These are phyloP conservation scores for Dendrocincla tyrannina DNA, from an alignment of 2,797 vertebrate species.

Conservation along the genomic window DNA sequence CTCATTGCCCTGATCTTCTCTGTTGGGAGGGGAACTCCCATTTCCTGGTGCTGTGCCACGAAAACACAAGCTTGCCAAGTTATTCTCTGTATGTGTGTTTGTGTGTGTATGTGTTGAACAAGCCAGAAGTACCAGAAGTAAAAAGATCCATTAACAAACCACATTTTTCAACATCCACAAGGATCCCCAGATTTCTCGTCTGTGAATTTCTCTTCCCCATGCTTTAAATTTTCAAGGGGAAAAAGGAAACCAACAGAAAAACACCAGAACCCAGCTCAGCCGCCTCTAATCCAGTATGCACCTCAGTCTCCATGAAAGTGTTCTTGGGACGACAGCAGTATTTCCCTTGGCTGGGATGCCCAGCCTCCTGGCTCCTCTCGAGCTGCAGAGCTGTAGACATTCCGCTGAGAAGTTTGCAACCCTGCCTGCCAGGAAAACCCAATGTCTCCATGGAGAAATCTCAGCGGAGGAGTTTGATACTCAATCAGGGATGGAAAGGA, in stretches of 20 bases:
- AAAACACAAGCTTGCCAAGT: constrained; percentile 23
- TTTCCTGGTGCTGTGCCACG: constrained; percentile 33
- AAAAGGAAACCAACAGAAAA: neutral
- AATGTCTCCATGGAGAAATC: constrained; percentile 67
- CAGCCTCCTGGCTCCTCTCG: constrained; percentile 70
- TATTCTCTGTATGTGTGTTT: constrained; percentile 19
- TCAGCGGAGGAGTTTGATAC: constrained; percentile 27
- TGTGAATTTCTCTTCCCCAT: neutral
- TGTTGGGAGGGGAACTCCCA: constrained; percentile 51
- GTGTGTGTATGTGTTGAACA: neutral
- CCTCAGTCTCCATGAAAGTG: constrained; percentile 58
- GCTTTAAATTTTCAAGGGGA: neutral
- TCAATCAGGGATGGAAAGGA: constrained; percentile 43
- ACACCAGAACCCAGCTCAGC: neutral
- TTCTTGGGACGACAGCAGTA: constrained; percentile 68
- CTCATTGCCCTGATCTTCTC: constrained; percentile 65
- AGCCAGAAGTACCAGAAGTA: constrained; percentile 33
- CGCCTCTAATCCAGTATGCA: constrained; percentile 33
- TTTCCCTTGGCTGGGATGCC: constrained; percentile 76
- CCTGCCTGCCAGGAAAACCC: constrained; percentile 74
- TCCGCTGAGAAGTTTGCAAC: constrained; percentile 65
- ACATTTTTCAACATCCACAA: constrained; percentile 27
- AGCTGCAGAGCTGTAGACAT: constrained; percentile 62
- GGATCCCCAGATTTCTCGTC: constrained; percentile 13
- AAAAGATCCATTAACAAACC: constrained; percentile 39